Evolutionary conservation across 2,888 invertebrate species (phyloP).

Genomic region (Oxytorus armatus): DNA sequence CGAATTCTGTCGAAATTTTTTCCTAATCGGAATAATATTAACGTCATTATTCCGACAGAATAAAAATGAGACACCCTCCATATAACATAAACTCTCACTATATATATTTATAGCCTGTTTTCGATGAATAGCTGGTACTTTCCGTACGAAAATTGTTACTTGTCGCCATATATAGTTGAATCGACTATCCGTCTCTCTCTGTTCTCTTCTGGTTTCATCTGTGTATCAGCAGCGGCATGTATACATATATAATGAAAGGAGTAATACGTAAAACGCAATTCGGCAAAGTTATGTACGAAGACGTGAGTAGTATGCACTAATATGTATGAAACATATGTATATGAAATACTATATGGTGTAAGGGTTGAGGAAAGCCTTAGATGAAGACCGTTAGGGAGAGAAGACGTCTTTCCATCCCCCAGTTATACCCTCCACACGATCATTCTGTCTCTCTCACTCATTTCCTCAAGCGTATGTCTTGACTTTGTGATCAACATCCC

Average conservation of each 20-base stretch:
- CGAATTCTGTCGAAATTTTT: no score
- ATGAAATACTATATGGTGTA: not conserved
- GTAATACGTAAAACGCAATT: constrained; percentile 40
- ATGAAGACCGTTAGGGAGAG: constrained; percentile 35
- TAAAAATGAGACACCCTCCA: no score
- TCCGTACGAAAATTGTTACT: not conserved
- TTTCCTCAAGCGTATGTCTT: constrained; percentile 55
- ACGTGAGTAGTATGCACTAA: constrained; percentile 30
- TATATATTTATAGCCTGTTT: no score
- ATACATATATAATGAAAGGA: constrained; percentile 24
- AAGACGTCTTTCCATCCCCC: constrained; percentile 37
- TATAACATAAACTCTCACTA: no score
- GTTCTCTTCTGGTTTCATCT: not conserved
- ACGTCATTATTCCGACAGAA: no score
- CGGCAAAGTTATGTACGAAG: constrained; percentile 43
- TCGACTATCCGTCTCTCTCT: not conserved
- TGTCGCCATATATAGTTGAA: not conserved
- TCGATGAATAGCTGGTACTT: not conserved
- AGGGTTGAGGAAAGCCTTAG: constrained; percentile 27
- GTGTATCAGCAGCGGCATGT: constrained; percentile 9
- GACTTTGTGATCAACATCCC: constrained; percentile 63
- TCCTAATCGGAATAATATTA: no score
- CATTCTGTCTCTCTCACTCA: constrained; percentile 22
- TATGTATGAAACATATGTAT: constrained; percentile 12
- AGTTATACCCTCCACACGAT: constrained; percentile 16